Conservation (phyloP, 1,140 invertebrate species). For the Trachelipus rathkii region DNA sequence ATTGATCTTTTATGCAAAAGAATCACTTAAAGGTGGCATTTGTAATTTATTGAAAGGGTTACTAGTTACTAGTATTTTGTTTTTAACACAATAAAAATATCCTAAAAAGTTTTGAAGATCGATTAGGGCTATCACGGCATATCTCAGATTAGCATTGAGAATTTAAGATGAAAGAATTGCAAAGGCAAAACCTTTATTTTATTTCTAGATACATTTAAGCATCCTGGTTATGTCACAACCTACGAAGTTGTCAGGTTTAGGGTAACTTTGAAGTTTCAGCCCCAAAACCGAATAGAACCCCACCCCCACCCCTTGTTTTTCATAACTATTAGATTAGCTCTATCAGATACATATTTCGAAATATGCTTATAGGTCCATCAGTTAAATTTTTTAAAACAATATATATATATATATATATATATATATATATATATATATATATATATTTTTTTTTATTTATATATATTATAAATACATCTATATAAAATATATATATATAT, state of each 20-base stretch:
- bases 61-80: background rate
- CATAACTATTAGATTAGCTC: background rate
- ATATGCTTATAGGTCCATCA: background rate
- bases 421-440: conserved; percentile 15
- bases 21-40: background rate
- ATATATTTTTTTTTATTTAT: background rate
- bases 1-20: background rate
- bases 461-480: background rate
- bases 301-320: too few species aligned
- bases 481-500: too few species aligned
- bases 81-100: background rate
- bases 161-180: too few species aligned
- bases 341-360: background rate
- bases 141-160: too few species aligned
- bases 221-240: too few species aligned
- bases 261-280: too few species aligned
- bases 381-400: background rate
- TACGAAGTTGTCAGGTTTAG: too few species aligned
- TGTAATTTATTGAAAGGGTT: background rate
- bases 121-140: too few species aligned
- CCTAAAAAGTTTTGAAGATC: too few species aligned
- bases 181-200: too few species aligned
- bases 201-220: too few species aligned
- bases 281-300: too few species aligned
- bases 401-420: background rate